A percentile compares a stretch with the other conserved stretches of the same genome.
Conservation (phyloP, 1,140 invertebrate genomes). For the Chrysopa pallens region DNA sequence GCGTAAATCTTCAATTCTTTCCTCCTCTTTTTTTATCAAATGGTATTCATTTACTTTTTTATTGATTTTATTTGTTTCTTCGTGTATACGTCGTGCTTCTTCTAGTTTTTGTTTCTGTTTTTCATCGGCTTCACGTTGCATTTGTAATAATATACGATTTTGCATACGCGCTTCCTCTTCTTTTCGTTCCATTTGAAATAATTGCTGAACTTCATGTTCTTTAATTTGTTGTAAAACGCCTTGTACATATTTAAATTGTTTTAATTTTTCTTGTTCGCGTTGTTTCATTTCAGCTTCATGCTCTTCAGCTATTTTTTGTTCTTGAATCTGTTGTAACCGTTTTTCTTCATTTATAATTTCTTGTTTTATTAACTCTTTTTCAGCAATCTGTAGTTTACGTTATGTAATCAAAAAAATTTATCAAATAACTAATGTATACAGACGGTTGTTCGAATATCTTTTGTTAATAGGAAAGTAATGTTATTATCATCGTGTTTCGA, state of each 20-base stretch:
- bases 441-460: too few species aligned
- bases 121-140: conserved; percentile 30
- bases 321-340: too few species aligned
- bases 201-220: conserved; percentile 33
- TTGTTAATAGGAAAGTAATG: too few species aligned
- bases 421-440: too few species aligned
- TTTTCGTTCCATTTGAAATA: conserved; percentile 40
- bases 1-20: conserved; percentile 35
- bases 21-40: conserved; percentile 33
- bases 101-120: conserved; percentile 21
- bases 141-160: conserved; percentile 31
- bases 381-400: conserved; percentile 22
- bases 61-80: conserved; percentile 33
- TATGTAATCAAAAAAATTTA: too few species aligned
- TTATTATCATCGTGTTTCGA: too few species aligned
- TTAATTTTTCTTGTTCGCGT: conserved; percentile 17
- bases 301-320: too few species aligned
- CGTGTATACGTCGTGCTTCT: conserved; percentile 24
- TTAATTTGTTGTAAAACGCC: conserved; percentile 34
- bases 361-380: conserved; percentile 21
- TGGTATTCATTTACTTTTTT: conserved; percentile 33
- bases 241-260: conserved; percentile 22
- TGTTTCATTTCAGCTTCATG: conserved; percentile 21
- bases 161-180: conserved; percentile 42
- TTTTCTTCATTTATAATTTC: too few species aligned